phyloP scores from a whole-genome alignment of 2,888 invertebrate species.

The Tethea ocularis region DNA sequence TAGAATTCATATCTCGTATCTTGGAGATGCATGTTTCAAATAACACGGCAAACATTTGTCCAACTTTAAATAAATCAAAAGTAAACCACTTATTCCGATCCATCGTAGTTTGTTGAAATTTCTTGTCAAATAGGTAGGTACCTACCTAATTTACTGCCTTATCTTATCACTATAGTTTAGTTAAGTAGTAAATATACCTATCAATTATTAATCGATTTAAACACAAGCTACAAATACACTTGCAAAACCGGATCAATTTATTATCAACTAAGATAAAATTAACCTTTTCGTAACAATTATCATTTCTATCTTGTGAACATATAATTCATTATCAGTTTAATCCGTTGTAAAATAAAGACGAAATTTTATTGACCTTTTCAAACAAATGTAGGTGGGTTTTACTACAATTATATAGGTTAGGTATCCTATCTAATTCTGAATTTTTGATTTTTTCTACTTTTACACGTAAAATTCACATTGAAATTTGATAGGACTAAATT shows the following conservation, averaged over 20 bases:
- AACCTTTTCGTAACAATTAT: not conserved
- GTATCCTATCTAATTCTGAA: no score
- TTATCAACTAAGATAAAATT: not conserved
- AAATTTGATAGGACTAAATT: no score
- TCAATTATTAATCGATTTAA: not conserved
- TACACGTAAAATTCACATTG: no score
- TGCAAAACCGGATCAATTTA: not conserved
- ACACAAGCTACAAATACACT: not conserved
- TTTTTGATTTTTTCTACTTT: no score
- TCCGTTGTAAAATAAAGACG: not conserved
- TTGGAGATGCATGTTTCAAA: not conserved
- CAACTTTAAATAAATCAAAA: not conserved
- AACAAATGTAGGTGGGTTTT: not conserved
- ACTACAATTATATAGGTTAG: no score
- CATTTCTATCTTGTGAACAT: not conserved
- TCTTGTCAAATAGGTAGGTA: no score
- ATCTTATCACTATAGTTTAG: not conserved
- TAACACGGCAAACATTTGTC: not conserved
- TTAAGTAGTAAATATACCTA: no score
- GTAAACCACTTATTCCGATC: no score
- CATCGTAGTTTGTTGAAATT: no score
- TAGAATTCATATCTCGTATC: not conserved
- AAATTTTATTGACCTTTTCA: not conserved
- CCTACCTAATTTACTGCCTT: no score
- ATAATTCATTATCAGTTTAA: not conserved